Evolutionary conservation across 1,140 invertebrate genomes (phyloP).

Genomic region (Temnothorax curvispinosus): DNA sequence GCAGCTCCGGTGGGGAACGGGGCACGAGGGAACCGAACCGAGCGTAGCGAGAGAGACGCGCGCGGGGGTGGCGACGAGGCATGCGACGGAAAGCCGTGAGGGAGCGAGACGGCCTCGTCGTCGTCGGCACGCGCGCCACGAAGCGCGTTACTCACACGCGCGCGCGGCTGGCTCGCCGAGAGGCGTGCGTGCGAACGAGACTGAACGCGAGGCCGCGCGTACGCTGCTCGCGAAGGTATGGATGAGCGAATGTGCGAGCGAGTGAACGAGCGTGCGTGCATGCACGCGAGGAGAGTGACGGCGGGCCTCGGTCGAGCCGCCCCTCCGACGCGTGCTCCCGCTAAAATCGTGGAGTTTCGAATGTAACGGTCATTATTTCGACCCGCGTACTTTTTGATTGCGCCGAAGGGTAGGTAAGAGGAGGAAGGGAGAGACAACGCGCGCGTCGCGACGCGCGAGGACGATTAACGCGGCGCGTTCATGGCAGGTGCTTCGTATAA

Average conservation of each 20-base stretch:
- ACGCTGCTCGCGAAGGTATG: background rate
- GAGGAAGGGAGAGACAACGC: background rate
- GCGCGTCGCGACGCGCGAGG: slow-evolving; percentile 5
- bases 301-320: background rate
- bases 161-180: background rate
- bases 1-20: slow-evolving; percentile 41
- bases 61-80: slow-evolving; percentile 51
- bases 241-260: slow-evolving; percentile 48
- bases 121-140: slow-evolving; percentile 84
- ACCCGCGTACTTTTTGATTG: slow-evolving; percentile 44
- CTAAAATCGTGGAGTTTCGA: slow-evolving; percentile 21
- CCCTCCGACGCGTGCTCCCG: slow-evolving; percentile 24
- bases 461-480: slow-evolving; percentile 37
- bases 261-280: background rate
- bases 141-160: slow-evolving; percentile 79
- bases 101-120: slow-evolving; percentile 60
- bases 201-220: slow-evolving; percentile 33
- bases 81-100: slow-evolving; percentile 64
- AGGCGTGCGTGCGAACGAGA: slow-evolving; percentile 54
- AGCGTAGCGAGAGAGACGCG: slow-evolving; percentile 14
- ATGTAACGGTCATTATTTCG: slow-evolving; percentile 27
- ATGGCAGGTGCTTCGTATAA: slow-evolving; percentile 24
- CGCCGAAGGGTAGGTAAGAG: background rate
- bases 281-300: slow-evolving; percentile 49
- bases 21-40: background rate